Conservation (phyloP, 2,888 invertebrate genomes). For the Norana najaformis region DNA sequence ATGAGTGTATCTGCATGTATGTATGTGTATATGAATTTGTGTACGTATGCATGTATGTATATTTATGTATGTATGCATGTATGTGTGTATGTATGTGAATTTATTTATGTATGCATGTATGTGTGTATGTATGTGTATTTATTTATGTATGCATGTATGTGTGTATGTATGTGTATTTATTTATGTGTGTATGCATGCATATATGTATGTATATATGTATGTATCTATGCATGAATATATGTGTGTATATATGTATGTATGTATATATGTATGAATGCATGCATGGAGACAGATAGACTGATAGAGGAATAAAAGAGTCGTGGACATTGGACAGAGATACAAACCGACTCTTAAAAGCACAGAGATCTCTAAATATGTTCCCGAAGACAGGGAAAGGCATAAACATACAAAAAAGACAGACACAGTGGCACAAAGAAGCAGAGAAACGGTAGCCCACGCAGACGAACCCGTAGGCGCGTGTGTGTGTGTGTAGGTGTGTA, state of each 20-base stretch:
- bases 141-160: neutral
- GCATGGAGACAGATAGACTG: neutral
- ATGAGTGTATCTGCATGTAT: slow-evolving; percentile 17
- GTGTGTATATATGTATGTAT: neutral
- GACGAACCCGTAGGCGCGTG: neutral
- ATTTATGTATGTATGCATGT: no score
- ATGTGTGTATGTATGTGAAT: neutral
- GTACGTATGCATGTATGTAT: neutral
- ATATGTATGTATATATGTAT: slow-evolving; percentile 17
- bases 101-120: neutral
- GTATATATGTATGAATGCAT: neutral
- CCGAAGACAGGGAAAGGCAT: no score
- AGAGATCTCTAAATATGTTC: no score
- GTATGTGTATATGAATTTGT: neutral
- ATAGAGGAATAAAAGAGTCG: no score
- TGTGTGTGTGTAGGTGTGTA: no score
- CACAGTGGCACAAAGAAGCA: no score
- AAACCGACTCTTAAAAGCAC: no score
- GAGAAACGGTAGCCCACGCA: no score
- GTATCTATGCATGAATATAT: no score
- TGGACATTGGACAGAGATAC: no score
- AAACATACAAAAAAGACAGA: no score
- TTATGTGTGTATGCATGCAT: neutral
- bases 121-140: slow-evolving; percentile 17
- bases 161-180: neutral